Conservation (phyloP, 2,888 invertebrate genomes). For the Mesorhabditis sp. region DNA sequence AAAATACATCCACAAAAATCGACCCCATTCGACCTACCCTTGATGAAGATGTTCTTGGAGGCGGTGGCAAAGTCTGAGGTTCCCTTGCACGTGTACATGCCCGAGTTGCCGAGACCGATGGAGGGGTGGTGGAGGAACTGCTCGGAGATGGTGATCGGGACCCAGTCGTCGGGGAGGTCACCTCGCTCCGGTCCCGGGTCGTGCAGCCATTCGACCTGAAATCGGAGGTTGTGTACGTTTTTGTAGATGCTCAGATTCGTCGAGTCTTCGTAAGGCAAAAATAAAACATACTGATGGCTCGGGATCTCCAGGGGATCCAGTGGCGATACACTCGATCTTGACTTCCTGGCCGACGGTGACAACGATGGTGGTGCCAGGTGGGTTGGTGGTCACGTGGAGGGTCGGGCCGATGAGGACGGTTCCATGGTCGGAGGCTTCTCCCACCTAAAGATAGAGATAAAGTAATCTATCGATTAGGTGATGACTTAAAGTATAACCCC, state of each 20-base stretch:
- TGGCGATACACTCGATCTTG: constrained; percentile 52
- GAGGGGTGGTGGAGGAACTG: constrained; percentile 54
- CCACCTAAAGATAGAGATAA: constrained; percentile 19
- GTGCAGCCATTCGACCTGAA: constrained; percentile 45
- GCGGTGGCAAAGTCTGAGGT: constrained; percentile 57
- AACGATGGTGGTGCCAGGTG: constrained; percentile 47
- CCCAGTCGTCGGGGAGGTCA: constrained; percentile 56
- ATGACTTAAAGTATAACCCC: too few relatives aligned
- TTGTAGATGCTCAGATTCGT: constrained; percentile 5
- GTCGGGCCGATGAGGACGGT: constrained; percentile 47
- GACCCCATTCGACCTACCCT: constrained; percentile 23
- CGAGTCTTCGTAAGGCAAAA: background rate
- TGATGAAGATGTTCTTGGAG: constrained; percentile 55
- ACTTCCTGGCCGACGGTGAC: constrained; percentile 54
- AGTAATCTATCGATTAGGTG: too few relatives aligned
- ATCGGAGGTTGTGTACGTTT: background rate
- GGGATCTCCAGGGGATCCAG: constrained; percentile 49
- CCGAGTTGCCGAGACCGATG: constrained; percentile 55
- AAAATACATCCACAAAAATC: background rate
- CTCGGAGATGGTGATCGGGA: constrained; percentile 56
- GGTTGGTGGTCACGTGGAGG: constrained; percentile 44
- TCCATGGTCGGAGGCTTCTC: constrained; percentile 51
- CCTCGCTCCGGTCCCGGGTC: constrained; percentile 54
- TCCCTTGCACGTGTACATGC: constrained; percentile 60
- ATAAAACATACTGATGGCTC: constrained; percentile 43